Conservation (phyloP, 1,140 invertebrate genomes). For the Pseudomyrmex dendroicus region DNA sequence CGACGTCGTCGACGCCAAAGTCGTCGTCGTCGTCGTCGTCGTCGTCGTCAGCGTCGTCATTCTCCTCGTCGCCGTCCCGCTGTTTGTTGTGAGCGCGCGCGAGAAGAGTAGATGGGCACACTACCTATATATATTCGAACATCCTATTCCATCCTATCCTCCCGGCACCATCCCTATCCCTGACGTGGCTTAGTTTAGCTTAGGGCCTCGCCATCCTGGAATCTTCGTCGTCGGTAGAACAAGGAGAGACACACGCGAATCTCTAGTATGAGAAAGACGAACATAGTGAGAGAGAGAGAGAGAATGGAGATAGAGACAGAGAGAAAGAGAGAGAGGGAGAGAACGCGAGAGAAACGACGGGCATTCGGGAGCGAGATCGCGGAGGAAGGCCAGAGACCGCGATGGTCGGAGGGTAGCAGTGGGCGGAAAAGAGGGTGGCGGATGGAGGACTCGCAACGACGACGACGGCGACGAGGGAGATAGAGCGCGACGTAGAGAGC, state of each 20-base stretch:
- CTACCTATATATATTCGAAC: slow-evolving; percentile 55
- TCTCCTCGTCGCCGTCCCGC: slow-evolving; percentile 50
- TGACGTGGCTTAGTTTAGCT: slow-evolving; percentile 82
- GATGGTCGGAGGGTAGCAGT: slow-evolving; percentile 49
- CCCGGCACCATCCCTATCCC: slow-evolving; percentile 74
- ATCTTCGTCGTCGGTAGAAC: slow-evolving; percentile 55
- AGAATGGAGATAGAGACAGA: slow-evolving; percentile 40
- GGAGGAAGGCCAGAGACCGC: slow-evolving; percentile 42
- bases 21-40: slow-evolving; percentile 25
- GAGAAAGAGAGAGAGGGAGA: slow-evolving; percentile 36
- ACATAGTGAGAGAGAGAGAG: slow-evolving; percentile 44
- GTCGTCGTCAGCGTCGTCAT: slow-evolving; percentile 60
- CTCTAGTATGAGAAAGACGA: slow-evolving; percentile 20
- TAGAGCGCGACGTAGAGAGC: slow-evolving; percentile 62
- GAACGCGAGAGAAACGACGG: background rate
- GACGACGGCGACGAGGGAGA: slow-evolving; percentile 53
- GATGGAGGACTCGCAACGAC: slow-evolving; percentile 48
- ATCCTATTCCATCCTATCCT: slow-evolving; percentile 77
- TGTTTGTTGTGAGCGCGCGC: slow-evolving; percentile 63
- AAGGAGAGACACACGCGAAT: slow-evolving; percentile 60
- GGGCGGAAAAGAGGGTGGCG: slow-evolving; percentile 13
- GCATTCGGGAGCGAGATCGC: slow-evolving; percentile 37
- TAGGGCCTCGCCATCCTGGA: slow-evolving; percentile 77
- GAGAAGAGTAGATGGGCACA: slow-evolving; percentile 66
- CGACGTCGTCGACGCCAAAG: background rate